A percentile compares a stretch with the other conserved stretches of the same genome.
These are phyloP conservation scores for Odontophorus gujanensis DNA, from an alignment of 2,113 vertebrate species.

Conservation along the genomic window DNA sequence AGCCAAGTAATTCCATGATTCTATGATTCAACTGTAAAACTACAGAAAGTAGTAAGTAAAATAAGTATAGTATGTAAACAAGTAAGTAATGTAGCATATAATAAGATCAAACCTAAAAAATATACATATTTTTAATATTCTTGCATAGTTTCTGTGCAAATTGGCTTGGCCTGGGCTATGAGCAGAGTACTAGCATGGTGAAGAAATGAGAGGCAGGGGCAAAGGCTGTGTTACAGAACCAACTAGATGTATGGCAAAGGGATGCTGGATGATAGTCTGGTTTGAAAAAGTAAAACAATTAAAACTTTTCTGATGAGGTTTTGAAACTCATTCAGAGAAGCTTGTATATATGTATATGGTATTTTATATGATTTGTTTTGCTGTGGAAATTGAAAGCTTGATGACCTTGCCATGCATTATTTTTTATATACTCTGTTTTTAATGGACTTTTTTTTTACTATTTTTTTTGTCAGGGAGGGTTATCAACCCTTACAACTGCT, in stretches of 20 bases:
- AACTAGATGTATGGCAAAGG: accelerated
- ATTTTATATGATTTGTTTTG: background rate
- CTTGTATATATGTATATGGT: background rate
- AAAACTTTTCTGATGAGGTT: background rate
- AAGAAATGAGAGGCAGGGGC: background rate
- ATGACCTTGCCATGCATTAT: background rate
- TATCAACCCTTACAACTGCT: background rate
- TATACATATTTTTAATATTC: background rate
- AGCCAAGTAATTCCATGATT: no score
- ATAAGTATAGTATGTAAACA: background rate
- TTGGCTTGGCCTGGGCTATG: background rate
- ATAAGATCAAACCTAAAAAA: background rate
- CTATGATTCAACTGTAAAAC: background rate
- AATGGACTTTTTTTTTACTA: background rate
- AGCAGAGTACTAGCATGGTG: background rate
- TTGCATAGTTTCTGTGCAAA: background rate
- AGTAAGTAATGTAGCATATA: background rate
- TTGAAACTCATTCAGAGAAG: background rate
- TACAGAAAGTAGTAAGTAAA: background rate
- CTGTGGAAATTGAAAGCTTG: background rate
- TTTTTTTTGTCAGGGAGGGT: background rate
- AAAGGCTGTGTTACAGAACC: background rate
- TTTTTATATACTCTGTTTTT: background rate
- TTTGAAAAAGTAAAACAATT: background rate
- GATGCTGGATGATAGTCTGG: background rate